These are phyloP conservation scores for Setipinna tenuifilis DNA, from an alignment of 2,797 vertebrate genomes.

Conservation along the genomic window DNA sequence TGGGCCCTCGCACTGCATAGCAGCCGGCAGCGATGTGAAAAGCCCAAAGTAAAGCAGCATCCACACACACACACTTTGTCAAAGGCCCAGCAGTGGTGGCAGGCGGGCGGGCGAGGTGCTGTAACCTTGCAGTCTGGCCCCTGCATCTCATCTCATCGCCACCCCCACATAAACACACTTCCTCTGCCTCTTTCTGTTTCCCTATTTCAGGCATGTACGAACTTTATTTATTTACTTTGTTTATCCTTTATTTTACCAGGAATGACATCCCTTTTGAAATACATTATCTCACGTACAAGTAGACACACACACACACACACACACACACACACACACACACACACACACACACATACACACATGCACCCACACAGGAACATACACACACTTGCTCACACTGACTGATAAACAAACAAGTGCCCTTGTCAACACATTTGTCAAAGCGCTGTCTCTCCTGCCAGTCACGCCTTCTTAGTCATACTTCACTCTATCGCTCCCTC, in stretches of 20 bases:
- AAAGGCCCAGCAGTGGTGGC: slow-evolving; percentile 43
- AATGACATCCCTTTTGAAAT: no score
- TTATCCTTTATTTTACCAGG: no score
- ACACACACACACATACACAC: slow-evolving; percentile 22
- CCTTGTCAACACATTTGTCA: slow-evolving; percentile 4
- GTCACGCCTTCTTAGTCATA: background rate
- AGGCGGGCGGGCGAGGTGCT: slow-evolving; percentile 52
- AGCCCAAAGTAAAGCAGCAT: slow-evolving; percentile 45
- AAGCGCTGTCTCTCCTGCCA: slow-evolving; percentile 26
- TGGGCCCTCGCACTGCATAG: slow-evolving; percentile 67
- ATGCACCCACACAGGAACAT: slow-evolving; percentile 33
- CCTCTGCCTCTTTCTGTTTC: background rate
- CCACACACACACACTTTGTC: slow-evolving; percentile 45
- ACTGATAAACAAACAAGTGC: background rate
- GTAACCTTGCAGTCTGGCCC: slow-evolving; percentile 39
- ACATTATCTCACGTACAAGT: no score
- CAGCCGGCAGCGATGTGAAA: slow-evolving; percentile 55
- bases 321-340: no score
- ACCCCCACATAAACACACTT: slow-evolving; percentile 23
- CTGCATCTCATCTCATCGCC: background rate
- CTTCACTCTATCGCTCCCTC: background rate
- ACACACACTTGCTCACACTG: slow-evolving; percentile 24
- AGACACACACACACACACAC: no score
- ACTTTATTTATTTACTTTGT: no score
- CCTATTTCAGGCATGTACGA: background rate